Evolutionary conservation across 2,113 vertebrate genomes (phyloP).

Genomic region (Chaetops frenatus): DNA sequence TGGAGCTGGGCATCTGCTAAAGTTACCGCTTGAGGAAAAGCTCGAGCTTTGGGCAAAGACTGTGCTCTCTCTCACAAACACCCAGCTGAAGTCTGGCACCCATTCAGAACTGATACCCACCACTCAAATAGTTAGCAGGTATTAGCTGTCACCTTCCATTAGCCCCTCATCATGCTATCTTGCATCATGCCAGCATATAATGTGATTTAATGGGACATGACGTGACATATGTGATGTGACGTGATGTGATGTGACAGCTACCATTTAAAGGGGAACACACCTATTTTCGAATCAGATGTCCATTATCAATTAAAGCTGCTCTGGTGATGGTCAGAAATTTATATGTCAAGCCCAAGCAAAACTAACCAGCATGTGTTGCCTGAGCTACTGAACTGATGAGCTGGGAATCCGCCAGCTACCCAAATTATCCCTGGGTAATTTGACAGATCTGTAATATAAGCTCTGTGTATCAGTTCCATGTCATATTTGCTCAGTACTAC

Average conservation of each 20-base stretch:
- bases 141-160: conserved; percentile 53
- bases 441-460: conserved; percentile 57
- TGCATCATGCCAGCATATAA: conserved; percentile 53
- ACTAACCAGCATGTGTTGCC: neutral
- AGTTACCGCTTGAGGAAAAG: neutral
- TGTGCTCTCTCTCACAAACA: neutral
- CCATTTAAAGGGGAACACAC: conserved; percentile 57
- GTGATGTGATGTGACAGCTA: conserved; percentile 53
- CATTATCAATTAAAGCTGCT: conserved; percentile 54
- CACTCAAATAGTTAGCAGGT: conserved; percentile 52
- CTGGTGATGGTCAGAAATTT: conserved; percentile 37
- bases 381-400: conserved; percentile 20
- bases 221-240: conserved; percentile 46
- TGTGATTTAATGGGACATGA: conserved; percentile 58
- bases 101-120: neutral
- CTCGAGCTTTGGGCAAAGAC: neutral
- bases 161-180: conserved; percentile 14
- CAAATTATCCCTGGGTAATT: conserved; percentile 42
- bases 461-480: conserved; percentile 1
- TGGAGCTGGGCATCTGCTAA: neutral
- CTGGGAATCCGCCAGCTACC: conserved; percentile 31
- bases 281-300: conserved; percentile 47
- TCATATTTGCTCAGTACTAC: conserved; percentile 25
- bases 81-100: neutral
- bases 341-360: conserved; percentile 1